Conservation (phyloP, 2,888 invertebrate species). For the Conistra vaccinii region DNA sequence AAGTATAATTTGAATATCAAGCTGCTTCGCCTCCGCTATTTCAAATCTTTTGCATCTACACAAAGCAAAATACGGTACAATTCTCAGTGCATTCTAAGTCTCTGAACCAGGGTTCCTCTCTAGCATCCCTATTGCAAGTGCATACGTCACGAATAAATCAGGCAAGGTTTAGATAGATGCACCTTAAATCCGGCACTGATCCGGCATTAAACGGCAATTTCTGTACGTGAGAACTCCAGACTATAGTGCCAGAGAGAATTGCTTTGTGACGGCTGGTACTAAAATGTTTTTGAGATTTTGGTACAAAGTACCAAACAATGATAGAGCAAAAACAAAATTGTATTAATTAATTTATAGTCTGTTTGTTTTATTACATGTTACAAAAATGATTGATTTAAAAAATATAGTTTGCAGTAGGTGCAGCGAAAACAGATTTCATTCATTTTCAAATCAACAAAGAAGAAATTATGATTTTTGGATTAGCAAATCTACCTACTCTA, state of each 20-base stretch:
- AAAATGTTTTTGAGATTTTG: slow-evolving; percentile 24
- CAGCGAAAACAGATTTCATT: background rate
- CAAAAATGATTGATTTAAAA: no score
- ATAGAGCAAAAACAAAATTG: background rate
- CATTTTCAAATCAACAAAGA: background rate
- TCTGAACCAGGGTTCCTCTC: slow-evolving; percentile 42
- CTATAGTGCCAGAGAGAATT: slow-evolving; percentile 36
- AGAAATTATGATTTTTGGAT: background rate
- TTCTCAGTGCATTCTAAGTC: slow-evolving; percentile 44
- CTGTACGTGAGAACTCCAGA: slow-evolving; percentile 58
- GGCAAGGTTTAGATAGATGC: slow-evolving; percentile 69
- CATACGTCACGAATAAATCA: slow-evolving; percentile 75
- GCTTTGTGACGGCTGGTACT: slow-evolving; percentile 17
- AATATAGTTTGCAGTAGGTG: background rate
- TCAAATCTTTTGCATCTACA: slow-evolving; percentile 13
- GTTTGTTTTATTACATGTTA: background rate
- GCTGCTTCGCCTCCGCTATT: background rate
- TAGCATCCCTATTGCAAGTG: slow-evolving; percentile 58
- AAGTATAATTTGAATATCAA: background rate
- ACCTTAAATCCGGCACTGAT: slow-evolving; percentile 69
- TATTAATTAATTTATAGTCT: background rate
- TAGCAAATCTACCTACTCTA: background rate
- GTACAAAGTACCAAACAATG: slow-evolving; percentile 1
- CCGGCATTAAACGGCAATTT: slow-evolving; percentile 71
- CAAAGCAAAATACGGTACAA: slow-evolving; percentile 38